A percentile compares a stretch with the other conserved stretches of the same genome.
Evolutionary conservation across 2,888 invertebrate species (phyloP).

Genomic region (Melinaea marsaeus): DNA sequence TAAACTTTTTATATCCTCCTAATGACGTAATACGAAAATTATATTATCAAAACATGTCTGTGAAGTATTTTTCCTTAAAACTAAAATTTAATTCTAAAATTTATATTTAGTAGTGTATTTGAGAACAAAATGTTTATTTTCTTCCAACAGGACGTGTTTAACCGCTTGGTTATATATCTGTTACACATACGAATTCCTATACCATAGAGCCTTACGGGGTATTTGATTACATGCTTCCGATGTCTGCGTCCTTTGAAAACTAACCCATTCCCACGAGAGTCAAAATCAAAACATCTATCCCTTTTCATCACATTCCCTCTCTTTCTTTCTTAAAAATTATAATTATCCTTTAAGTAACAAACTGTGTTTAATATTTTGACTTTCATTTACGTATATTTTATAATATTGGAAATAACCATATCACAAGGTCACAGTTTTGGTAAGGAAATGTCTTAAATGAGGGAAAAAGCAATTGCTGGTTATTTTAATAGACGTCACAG

Average conservation of each 20-base stretch:
- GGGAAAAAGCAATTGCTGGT: too few relatives aligned
- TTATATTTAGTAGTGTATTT: too few relatives aligned
- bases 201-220: background rate
- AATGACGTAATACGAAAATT: too few relatives aligned
- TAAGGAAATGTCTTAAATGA: too few relatives aligned
- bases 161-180: constrained; percentile 28
- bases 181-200: constrained; percentile 2
- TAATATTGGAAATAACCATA: too few relatives aligned
- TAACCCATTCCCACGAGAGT: constrained; percentile 6
- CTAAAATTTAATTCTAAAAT: too few relatives aligned
- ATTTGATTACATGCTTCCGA: constrained; percentile 16
- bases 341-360: background rate
- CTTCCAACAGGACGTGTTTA: constrained; percentile 26
- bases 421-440: too few relatives aligned
- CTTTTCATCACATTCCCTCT: background rate
- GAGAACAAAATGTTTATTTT: background rate
- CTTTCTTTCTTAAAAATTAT: background rate
- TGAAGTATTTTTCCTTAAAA: too few relatives aligned
- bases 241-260: constrained; percentile 1
- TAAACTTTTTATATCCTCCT: too few relatives aligned
- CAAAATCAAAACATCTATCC: background rate
- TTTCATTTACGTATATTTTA: too few relatives aligned
- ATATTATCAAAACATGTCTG: too few relatives aligned
- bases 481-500: background rate
- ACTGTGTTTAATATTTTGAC: too few relatives aligned